Conservation (phyloP, 2,113 vertebrate genomes). For the Galbula dea region DNA sequence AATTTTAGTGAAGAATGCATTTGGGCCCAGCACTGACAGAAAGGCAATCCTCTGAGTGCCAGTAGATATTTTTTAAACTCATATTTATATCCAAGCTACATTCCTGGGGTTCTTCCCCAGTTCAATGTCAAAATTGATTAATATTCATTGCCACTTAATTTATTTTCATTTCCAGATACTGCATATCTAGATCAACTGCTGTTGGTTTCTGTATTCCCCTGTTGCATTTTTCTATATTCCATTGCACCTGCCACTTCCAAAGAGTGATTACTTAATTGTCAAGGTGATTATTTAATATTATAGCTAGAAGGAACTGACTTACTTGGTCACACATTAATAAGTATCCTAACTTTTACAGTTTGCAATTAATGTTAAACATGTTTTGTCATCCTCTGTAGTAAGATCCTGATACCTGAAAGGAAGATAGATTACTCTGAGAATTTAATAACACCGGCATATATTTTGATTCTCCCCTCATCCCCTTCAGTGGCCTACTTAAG, state of each 20-base stretch:
- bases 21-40: neutral
- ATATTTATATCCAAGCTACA: neutral
- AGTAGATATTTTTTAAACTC: neutral
- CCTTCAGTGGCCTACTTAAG: neutral
- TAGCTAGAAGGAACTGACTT: neutral
- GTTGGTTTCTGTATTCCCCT: neutral
- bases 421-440: neutral
- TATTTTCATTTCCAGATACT: neutral
- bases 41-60: neutral
- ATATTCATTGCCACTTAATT: neutral
- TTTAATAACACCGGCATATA: neutral
- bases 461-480: neutral
- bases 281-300: conserved; percentile 28
- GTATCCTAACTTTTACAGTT: neutral
- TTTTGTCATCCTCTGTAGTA: neutral
- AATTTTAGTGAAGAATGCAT: neutral
- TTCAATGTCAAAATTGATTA: neutral
- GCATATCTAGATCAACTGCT: neutral
- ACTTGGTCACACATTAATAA: neutral
- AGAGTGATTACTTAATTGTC: neutral
- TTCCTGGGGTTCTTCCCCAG: neutral
- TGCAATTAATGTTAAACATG: neutral
- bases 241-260: neutral
- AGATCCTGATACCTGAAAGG: neutral
- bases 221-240: neutral